These are phyloP conservation scores for Choristoneura fumiferana DNA, from an alignment of 1,140 invertebrate species.

Conservation along the genomic window DNA sequence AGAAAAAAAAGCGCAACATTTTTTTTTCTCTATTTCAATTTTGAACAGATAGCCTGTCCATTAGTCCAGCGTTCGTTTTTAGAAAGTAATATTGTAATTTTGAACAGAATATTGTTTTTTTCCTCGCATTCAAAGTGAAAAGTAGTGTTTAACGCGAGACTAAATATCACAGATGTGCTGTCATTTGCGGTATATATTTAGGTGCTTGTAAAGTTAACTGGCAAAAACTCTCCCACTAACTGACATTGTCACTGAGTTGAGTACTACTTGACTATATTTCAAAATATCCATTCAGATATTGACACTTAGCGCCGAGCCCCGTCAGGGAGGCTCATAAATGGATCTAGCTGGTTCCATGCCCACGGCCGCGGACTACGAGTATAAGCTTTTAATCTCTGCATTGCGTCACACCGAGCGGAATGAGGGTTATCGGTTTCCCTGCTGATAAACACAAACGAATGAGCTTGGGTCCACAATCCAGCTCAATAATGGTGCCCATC, in stretches of 20 bases:
- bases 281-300: conserved; percentile 29
- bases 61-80: too few species aligned
- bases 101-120: too few species aligned
- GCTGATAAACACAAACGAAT: conserved; percentile 72
- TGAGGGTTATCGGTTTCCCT: conserved; percentile 69
- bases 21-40: too few species aligned
- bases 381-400: conserved; percentile 74
- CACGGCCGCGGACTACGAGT: conserved; percentile 51
- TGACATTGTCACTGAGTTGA: neutral
- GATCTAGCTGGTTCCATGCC: conserved; percentile 53
- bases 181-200: too few species aligned
- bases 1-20: too few species aligned
- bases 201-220: too few species aligned
- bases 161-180: too few species aligned
- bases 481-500: conserved; percentile 52
- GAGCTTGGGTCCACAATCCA: conserved; percentile 49
- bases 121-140: too few species aligned
- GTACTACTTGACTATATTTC: conserved; percentile 25
- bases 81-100: too few species aligned
- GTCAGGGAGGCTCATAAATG: conserved; percentile 52
- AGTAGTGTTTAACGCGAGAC: too few species aligned
- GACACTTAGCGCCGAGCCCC: conserved; percentile 33
- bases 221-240: too few species aligned
- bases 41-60: too few species aligned
- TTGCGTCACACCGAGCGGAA: conserved; percentile 68